These are phyloP conservation scores for Dryoscopus gambensis DNA, from an alignment of 2,113 vertebrate species.

Conservation along the genomic window DNA sequence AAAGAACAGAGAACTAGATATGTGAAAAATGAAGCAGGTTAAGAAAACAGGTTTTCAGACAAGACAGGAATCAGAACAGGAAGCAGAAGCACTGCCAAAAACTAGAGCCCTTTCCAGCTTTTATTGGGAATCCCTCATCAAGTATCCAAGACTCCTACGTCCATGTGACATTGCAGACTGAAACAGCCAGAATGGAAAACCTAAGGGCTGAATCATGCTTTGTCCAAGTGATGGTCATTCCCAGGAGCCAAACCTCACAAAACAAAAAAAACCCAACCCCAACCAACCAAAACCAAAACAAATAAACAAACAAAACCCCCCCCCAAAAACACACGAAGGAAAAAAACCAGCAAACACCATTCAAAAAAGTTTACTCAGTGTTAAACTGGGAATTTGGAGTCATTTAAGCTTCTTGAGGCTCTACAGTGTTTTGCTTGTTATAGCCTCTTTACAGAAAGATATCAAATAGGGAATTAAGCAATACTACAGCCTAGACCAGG, in stretches of 20 bases:
- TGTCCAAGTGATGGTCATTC: not conserved
- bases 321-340: not conserved
- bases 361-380: not conserved
- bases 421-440: not conserved
- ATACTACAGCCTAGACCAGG: not conserved
- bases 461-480: not conserved
- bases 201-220: not conserved
- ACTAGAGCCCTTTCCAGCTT: not conserved
- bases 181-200: not conserved
- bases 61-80: not conserved
- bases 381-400: not conserved
- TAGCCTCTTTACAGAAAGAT: not conserved
- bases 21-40: not conserved
- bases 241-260: not conserved
- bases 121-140: not conserved
- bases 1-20: not conserved
- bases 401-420: not conserved
- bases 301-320: not conserved
- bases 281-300: not conserved
- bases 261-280: fast-evolving
- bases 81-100: not conserved
- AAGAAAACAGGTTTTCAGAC: not conserved
- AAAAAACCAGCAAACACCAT: not conserved
- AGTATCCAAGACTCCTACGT: not conserved
- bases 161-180: too few species aligned